Conservation (phyloP, 2,888 invertebrate genomes). For the Hirtodrosophila duncani region DNA sequence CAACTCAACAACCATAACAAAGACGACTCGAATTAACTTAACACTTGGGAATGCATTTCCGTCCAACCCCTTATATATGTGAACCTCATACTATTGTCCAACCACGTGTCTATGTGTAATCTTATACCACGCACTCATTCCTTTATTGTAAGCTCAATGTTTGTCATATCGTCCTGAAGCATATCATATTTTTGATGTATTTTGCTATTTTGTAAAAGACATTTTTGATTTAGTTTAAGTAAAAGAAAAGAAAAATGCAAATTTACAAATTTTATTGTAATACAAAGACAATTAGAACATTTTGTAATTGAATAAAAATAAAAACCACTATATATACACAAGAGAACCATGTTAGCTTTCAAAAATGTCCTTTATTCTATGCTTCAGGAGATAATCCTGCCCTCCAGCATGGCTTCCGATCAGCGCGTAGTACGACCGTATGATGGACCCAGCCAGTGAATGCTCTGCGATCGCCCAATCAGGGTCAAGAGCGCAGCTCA, state of each 20-base stretch:
- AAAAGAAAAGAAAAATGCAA: constrained; percentile 1
- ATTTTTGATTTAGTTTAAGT: constrained; percentile 34
- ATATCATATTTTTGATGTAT: constrained; percentile 1
- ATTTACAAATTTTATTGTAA: constrained; percentile 56
- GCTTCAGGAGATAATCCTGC: too few species aligned
- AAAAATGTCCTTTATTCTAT: background rate
- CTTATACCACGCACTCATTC: constrained; percentile 27
- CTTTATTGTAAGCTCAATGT: constrained; percentile 24
- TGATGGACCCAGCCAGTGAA: too few species aligned
- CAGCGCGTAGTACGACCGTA: too few species aligned
- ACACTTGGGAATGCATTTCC: constrained; percentile 32
- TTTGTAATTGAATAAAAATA: constrained; percentile 32
- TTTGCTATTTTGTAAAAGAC: constrained; percentile 21
- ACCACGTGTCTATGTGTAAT: too few species aligned
- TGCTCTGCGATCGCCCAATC: too few species aligned
- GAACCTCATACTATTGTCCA: constrained; percentile 4
- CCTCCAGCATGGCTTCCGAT: too few species aligned
- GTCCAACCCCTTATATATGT: constrained; percentile 29
- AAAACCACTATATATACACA: constrained; percentile 22
- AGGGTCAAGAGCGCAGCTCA: too few species aligned
- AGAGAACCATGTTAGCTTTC: background rate
- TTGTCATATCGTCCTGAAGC: too few species aligned
- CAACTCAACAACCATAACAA: background rate
- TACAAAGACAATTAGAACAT: constrained; percentile 21
- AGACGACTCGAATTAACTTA: constrained; percentile 36